A percentile compares a stretch with the other conserved stretches of the same genome.
These are phyloP conservation scores for Harlomillsia oculata DNA, from an alignment of 1,140 invertebrate species.

Conservation along the genomic window DNA sequence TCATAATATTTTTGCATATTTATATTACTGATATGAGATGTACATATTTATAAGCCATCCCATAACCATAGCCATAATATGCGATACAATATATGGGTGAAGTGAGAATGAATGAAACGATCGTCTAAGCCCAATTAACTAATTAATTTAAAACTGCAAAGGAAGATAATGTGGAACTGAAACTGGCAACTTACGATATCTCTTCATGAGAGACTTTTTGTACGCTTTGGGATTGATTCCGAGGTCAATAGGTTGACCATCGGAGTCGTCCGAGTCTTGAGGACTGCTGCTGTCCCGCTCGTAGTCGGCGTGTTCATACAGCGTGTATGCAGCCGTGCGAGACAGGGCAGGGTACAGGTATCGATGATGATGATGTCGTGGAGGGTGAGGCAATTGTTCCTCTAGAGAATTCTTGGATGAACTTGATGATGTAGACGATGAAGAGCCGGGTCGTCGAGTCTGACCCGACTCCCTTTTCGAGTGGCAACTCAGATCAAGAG, in stretches of 20 bases:
- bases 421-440: constrained; percentile 4
- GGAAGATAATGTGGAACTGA: no score
- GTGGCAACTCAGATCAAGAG: constrained; percentile 30
- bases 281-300: constrained; percentile 27
- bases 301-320: constrained; percentile 16
- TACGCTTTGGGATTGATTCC: constrained; percentile 59
- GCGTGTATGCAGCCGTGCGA: background rate
- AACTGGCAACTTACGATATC: constrained; percentile 74
- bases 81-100: no score
- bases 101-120: no score
- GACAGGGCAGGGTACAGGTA: constrained; percentile 2
- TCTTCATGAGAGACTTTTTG: constrained; percentile 77
- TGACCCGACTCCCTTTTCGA: constrained; percentile 10
- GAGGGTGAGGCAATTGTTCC: background rate
- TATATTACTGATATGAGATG: no score
- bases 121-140: no score
- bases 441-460: background rate
- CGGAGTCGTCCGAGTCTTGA: constrained; percentile 49
- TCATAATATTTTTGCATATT: no score
- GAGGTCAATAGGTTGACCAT: constrained; percentile 41
- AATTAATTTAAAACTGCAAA: no score
- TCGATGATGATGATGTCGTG: constrained; percentile 2
- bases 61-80: no score
- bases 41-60: no score
- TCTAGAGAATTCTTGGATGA: constrained; percentile 1